Percentiles rank a stretch among this genome's conserved stretches.
These are phyloP conservation scores for Microcebus griseorufus DNA, from an alignment of 2,113 vertebrate genomes.

Conservation along the genomic window DNA sequence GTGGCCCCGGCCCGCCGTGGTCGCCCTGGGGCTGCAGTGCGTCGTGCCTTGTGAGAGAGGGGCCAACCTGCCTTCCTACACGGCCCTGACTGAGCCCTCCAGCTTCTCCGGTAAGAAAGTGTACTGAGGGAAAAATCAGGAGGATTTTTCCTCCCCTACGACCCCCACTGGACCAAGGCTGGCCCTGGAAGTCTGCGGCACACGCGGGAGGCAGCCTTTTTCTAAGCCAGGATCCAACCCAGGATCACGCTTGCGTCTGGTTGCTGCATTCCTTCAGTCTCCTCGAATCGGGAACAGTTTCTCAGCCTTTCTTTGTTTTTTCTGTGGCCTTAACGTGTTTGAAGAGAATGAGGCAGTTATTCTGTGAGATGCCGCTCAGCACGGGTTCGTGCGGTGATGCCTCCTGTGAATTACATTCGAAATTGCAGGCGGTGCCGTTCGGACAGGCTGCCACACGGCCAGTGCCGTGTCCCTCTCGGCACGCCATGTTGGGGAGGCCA, in stretches of 20 bases:
- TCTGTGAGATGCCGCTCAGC: background rate
- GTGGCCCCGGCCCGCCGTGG: rapidly evolving
- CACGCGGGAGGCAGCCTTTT: background rate
- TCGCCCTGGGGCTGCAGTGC: background rate
- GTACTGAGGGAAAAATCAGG: background rate
- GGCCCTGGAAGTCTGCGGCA: background rate
- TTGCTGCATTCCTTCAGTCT: rapidly evolving
- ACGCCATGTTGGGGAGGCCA: rapidly evolving
- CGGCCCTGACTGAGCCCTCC: background rate
- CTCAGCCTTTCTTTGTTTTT: background rate
- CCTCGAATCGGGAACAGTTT: background rate
- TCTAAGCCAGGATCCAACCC: background rate
- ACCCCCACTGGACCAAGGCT: background rate
- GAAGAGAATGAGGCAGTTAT: background rate
- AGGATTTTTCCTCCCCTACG: background rate
- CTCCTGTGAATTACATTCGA: background rate
- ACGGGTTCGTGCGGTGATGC: background rate
- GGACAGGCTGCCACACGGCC: background rate
- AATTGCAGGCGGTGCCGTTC: background rate
- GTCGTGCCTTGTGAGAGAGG: background rate
- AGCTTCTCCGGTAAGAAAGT: background rate
- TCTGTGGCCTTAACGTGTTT: background rate
- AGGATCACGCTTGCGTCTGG: background rate
- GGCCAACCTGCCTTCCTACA: background rate
- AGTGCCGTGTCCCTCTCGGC: background rate